phyloP scores from a whole-genome alignment of 2,888 invertebrate genomes.

The Alloscopus bannaensis region DNA sequence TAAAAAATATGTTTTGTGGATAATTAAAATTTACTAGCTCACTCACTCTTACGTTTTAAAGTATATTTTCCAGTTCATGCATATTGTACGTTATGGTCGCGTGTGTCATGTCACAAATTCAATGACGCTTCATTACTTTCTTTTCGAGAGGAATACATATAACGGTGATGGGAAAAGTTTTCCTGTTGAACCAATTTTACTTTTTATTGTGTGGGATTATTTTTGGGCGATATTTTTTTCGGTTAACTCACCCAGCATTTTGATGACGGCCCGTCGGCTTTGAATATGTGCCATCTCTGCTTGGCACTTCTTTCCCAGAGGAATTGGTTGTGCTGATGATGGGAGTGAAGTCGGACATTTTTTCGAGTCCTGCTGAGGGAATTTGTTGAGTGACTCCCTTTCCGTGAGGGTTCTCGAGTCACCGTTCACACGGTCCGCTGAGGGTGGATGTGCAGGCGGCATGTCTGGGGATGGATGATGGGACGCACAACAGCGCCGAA shows the following conservation, averaged over 20 bases:
- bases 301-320: conserved; percentile 69
- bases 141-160: too few relatives aligned
- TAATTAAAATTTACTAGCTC: too few relatives aligned
- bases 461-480: conserved; percentile 53
- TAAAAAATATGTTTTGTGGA: too few relatives aligned
- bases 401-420: not conserved
- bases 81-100: too few relatives aligned
- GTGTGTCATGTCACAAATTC: too few relatives aligned
- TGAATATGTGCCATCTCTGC: conserved; percentile 74
- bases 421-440: not conserved
- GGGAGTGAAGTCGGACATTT: conserved; percentile 1
- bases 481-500: conserved; percentile 70
- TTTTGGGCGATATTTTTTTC: not conserved
- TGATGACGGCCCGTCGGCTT: conserved; percentile 75
- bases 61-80: too few relatives aligned
- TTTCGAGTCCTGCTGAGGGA: not conserved
- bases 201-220: conserved; percentile 26
- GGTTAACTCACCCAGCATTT: conserved; percentile 74
- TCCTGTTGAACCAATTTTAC: conserved; percentile 11
- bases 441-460: conserved; percentile 19
- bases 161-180: too few relatives aligned
- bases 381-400: not conserved
- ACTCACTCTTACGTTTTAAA: too few relatives aligned
- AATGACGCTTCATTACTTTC: too few relatives aligned
- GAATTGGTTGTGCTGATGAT: conserved; percentile 25